Evolutionary conservation across 2,113 vertebrate species (phyloP).

Genomic region (Octodon degus): DNA sequence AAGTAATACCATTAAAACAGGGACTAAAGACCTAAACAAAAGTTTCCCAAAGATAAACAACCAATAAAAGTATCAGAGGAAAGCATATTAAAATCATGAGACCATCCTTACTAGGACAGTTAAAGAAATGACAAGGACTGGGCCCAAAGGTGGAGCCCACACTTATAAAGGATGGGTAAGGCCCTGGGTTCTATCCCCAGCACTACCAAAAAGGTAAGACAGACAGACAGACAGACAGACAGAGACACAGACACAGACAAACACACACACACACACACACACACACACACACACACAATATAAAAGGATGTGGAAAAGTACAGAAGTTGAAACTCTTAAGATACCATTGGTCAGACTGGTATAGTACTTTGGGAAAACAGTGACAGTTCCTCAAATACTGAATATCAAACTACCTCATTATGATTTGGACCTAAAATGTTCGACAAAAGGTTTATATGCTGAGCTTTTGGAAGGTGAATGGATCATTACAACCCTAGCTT

Average conservation of each 20-base stretch:
- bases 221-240: neutral
- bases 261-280: neutral
- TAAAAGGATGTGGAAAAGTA: neutral
- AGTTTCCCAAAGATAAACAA: neutral
- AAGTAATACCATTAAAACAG: neutral
- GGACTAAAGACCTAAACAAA: neutral
- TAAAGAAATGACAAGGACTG: neutral
- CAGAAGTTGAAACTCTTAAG: neutral
- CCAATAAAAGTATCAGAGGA: conserved; percentile 11
- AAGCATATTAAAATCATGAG: neutral
- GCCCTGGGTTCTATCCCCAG: neutral
- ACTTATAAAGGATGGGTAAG: neutral
- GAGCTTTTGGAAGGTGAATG: neutral
- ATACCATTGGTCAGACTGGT: neutral
- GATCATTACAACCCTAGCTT: neutral
- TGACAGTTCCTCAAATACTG: neutral
- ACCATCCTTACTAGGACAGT: neutral
- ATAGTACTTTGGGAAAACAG: neutral
- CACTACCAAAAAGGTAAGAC: neutral
- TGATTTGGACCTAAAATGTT: neutral
- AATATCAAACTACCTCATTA: neutral
- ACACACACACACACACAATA: neutral
- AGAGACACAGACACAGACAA: neutral
- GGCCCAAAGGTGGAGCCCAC: neutral
- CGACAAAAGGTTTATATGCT: neutral